Base-by-base conservation (phyloP, 1,140 invertebrate species). In the Diuraphis noxia region DNA sequence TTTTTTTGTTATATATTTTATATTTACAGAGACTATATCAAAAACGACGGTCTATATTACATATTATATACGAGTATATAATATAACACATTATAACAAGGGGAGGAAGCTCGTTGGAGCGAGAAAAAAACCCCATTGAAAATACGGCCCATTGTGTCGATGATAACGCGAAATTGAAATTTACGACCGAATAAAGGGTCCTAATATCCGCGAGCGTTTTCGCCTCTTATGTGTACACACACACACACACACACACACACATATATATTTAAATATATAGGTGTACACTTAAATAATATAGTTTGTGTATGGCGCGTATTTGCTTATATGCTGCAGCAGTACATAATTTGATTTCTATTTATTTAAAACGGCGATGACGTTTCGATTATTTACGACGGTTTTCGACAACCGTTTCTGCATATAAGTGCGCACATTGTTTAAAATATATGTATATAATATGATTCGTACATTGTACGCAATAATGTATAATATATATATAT, bases 161-260 rank as follows among this genome's bases (percentile, higher is more conserved):
- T 85, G 82, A 85, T 86, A 86, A 86, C 84, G 84, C n/a, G 84
- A 86, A 86, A 86, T 86, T 86, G 84, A 86, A 86, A 86, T 86
- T 86, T 86, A 86, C 43, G 84, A 49, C 84, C 84, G 43, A 85
- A 85, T 85, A 85, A 86, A 49, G 84, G 84, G 84, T 25, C 41
- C 41, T 21, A 23, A 86, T 86, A 49, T 86, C 34, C n/a, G n/a
- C 43, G 36, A 23, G 79, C 36, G 36, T 25, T 81, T 81, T 81
- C 79, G 79, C 23, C 79, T 38, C 79, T 72, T 72, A 72, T 72
- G 56, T n/a, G n/a, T n/a, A 13, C 13, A 8, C 30, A n/a, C 34
- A n/a, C n/a, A 72, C n/a, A 63, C 21, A 72, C 3, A 36, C 1
- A 8, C 2, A 79, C 23, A 21, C 34, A 9, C 7, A 25, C 7